Conservation (phyloP, 2,888 invertebrate genomes). For the Drosophila conformis region DNA sequence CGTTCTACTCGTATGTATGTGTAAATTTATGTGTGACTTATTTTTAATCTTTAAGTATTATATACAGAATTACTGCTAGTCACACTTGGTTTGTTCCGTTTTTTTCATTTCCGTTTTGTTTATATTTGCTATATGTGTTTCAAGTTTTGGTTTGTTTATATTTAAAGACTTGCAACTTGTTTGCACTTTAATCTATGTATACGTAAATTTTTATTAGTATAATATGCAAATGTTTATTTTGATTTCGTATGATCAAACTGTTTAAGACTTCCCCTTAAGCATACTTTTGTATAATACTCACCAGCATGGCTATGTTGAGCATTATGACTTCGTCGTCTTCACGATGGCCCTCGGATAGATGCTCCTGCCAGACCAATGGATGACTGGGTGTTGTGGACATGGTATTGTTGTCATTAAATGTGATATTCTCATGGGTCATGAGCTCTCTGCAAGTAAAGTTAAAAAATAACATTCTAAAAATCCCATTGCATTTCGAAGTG, state of each 20-base stretch:
- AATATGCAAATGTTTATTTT: not conserved
- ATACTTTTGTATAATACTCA: conserved; percentile 85
- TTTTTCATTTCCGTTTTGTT: not conserved
- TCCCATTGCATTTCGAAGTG: accelerated
- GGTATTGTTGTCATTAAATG: conserved; percentile 91
- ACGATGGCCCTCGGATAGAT: conserved; percentile 90
- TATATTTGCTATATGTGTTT: not conserved
- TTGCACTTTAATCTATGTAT: not conserved
- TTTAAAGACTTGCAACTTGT: not conserved
- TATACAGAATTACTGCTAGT: not conserved
- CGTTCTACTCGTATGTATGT: not conserved
- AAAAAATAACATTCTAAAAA: not conserved
- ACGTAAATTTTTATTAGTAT: not conserved
- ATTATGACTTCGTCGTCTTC: conserved; percentile 91
- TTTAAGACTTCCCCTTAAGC: not conserved
- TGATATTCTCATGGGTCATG: conserved; percentile 89
- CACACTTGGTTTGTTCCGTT: not conserved
- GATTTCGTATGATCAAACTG: not conserved
- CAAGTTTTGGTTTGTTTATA: not conserved
- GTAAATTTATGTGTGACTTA: not conserved
- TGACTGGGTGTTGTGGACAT: conserved; percentile 89
- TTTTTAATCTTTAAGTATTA: not conserved
- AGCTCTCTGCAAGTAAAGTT: conserved; percentile 87
- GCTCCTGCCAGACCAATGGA: conserved; percentile 91
- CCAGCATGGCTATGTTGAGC: conserved; percentile 94